These are phyloP conservation scores for Tenthredo livida DNA, from an alignment of 2,888 invertebrate species.

Conservation along the genomic window DNA sequence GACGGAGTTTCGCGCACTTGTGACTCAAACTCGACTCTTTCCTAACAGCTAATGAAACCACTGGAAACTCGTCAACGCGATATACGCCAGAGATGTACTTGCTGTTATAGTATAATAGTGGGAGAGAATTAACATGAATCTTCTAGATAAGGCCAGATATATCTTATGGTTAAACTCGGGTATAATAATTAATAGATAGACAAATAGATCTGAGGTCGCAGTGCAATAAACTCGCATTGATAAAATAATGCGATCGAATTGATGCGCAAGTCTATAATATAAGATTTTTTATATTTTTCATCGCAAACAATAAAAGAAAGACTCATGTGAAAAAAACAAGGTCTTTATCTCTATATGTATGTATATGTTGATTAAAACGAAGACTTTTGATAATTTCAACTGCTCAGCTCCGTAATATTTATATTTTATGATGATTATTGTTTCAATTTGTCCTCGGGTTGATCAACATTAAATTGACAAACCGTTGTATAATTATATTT, in stretches of 20 bases:
- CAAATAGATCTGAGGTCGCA: not conserved
- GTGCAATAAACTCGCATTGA: constrained; percentile 39
- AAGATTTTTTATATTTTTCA: not conserved
- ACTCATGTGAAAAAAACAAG: not conserved
- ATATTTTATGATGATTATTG: not conserved
- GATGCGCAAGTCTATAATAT: not conserved
- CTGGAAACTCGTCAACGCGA: not conserved
- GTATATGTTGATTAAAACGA: not conserved
- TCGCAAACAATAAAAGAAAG: not conserved
- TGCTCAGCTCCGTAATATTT: not conserved
- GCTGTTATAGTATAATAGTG: not conserved
- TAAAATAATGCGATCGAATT: constrained; percentile 5
- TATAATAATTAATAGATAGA: constrained; percentile 3
- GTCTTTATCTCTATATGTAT: not conserved
- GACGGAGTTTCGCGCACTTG: constrained; percentile 25
- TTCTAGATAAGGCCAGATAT: not conserved
- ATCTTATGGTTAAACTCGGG: not conserved
- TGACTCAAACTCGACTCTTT: constrained; percentile 24
- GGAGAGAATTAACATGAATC: constrained; percentile 31
- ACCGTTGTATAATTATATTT: not conserved
- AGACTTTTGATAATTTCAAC: not conserved
- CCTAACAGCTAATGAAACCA: constrained; percentile 35
- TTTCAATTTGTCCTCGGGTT: constrained; percentile 4
- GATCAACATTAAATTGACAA: not conserved
- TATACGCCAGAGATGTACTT: not conserved